These are phyloP conservation scores for Lasioglossum marginatum DNA, from an alignment of 2,888 invertebrate genomes.

Conservation along the genomic window DNA sequence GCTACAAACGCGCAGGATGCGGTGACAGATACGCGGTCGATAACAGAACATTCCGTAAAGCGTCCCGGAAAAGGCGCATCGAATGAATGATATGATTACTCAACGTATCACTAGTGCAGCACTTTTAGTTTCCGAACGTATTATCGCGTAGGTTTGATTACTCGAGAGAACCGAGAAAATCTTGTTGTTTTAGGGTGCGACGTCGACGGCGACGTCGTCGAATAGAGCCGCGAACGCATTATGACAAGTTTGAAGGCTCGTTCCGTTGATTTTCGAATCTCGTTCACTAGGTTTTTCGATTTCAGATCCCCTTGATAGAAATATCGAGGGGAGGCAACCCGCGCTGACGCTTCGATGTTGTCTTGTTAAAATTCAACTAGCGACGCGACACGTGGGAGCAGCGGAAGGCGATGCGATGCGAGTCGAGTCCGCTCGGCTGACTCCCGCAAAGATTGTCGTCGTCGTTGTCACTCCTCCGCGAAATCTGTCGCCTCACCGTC, in stretches of 20 bases:
- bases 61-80: neutral
- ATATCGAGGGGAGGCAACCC: neutral
- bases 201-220: neutral
- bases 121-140: neutral
- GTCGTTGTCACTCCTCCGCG: conserved; percentile 24
- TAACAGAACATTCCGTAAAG: neutral
- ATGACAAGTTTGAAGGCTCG: neutral
- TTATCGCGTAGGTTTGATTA: neutral
- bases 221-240: neutral
- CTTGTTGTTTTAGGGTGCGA: neutral
- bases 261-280: neutral
- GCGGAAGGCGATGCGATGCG: conserved; percentile 33
- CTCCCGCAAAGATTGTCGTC: conserved; percentile 71
- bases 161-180: neutral
- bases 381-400: conserved; percentile 60
- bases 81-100: neutral
- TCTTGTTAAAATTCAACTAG: conserved; percentile 58
- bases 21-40: neutral
- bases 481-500: conserved; percentile 16
- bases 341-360: neutral
- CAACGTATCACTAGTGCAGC: neutral
- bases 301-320: neutral
- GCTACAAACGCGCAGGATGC: conserved; percentile 5
- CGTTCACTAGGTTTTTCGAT: neutral
- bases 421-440: conserved; percentile 35